Evolutionary conservation across 2,888 invertebrate species (phyloP).

Genomic region (Ochropacha duplaris): DNA sequence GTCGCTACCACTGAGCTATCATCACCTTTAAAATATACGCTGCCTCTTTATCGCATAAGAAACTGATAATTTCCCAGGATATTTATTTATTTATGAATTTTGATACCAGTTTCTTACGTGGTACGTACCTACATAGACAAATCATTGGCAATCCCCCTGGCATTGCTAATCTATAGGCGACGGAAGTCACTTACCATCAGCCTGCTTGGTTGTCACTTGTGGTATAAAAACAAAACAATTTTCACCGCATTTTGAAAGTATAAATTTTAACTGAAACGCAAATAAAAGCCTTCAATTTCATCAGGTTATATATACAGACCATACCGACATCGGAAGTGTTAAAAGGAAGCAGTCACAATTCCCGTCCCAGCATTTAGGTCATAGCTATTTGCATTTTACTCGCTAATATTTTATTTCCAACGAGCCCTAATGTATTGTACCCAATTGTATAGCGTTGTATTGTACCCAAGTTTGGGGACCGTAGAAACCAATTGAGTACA

Average conservation of each 20-base stretch:
- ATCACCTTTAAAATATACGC: no score
- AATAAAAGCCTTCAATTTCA: neutral
- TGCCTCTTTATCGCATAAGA: no score
- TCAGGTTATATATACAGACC: neutral
- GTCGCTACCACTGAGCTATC: no score
- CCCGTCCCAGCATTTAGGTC: neutral
- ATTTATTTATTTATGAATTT: no score
- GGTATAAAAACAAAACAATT: no score
- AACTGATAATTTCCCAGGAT: no score
- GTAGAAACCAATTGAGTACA: neutral
- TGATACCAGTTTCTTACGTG: no score
- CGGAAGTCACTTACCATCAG: no score
- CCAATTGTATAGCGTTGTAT: neutral
- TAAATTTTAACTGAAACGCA: neutral
- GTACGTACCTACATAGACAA: no score
- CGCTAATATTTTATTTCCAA: neutral
- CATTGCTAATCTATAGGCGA: no score
- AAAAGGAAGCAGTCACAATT: neutral
- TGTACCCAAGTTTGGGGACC: neutral
- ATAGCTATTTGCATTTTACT: neutral
- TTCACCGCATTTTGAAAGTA: neutral
- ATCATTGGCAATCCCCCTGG: no score
- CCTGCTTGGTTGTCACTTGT: no score
- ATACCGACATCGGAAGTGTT: neutral
- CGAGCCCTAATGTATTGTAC: neutral